These are phyloP conservation scores for Oxyscelio sp. DNA, from an alignment of 2,888 invertebrate species.

Conservation along the genomic window DNA sequence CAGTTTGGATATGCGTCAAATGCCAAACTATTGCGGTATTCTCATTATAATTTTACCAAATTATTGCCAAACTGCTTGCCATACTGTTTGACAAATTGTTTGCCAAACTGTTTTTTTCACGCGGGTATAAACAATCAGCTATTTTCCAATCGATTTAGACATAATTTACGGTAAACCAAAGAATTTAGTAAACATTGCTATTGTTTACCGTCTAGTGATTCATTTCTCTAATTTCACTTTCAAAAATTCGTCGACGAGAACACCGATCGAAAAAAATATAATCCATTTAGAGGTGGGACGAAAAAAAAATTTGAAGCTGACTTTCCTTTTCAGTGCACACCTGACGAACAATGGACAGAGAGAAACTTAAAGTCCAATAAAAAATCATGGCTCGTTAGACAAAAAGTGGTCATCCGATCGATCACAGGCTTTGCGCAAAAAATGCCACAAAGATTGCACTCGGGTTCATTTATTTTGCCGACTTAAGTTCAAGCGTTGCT, in stretches of 20 bases:
- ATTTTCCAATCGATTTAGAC: no score
- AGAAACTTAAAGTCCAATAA: constrained; percentile 59
- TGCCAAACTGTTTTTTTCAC: no score
- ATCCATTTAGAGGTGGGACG: neutral
- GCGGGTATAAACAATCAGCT: no score
- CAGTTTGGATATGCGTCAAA: no score
- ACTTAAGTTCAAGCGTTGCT: neutral
- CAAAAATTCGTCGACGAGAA: constrained; percentile 8
- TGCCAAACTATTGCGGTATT: no score
- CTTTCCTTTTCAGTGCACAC: constrained; percentile 56
- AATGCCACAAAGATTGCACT: neutral
- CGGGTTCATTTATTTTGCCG: neutral
- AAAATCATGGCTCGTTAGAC: constrained; percentile 10
- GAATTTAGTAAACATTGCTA: no score
- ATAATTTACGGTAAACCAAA: no score
- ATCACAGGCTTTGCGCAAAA: constrained; percentile 15
- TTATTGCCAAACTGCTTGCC: no score
- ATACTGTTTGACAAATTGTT: no score
- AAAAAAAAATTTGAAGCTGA: constrained; percentile 17
- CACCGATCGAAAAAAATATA: constrained; percentile 12
- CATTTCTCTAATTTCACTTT: constrained; percentile 29
- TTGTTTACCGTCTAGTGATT: neutral
- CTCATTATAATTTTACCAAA: no score
- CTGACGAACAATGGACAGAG: constrained; percentile 33
- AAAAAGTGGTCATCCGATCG: constrained; percentile 34